A percentile compares a stretch with the other conserved stretches of the same genome.
Evolutionary conservation across 2,797 vertebrate genomes (phyloP).

Genomic region (Halcyon smyrnensis): DNA sequence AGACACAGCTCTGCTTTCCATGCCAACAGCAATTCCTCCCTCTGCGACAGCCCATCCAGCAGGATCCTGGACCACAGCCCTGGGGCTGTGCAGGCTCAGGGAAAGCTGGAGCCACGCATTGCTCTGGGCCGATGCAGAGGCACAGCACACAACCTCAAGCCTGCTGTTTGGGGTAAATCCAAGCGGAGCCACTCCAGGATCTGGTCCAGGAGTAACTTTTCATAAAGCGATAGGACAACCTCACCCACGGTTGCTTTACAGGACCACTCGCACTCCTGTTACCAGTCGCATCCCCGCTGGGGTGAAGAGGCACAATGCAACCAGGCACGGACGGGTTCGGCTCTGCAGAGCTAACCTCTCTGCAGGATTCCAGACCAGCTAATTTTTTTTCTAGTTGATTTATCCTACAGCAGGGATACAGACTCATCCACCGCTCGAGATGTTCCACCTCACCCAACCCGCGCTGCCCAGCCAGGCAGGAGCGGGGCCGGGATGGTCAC

Average conservation of each 20-base stretch:
- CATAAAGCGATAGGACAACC: not conserved
- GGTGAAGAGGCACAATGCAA: rapidly evolving
- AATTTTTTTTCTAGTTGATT: not conserved
- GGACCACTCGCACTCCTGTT: not conserved
- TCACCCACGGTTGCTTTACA: not conserved
- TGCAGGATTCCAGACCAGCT: not conserved
- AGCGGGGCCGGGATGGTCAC: rapidly evolving
- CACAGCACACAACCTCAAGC: rapidly evolving
- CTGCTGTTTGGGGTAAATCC: not conserved
- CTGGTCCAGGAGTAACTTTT: not conserved
- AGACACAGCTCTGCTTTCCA: not conserved
- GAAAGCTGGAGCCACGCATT: rapidly evolving
- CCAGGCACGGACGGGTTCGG: rapidly evolving
- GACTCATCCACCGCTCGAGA: not conserved
- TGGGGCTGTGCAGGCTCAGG: not conserved
- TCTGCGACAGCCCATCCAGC: rapidly evolving
- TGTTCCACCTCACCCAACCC: not conserved
- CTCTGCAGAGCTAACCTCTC: not conserved
- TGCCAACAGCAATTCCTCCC: not conserved
- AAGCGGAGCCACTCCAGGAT: not conserved
- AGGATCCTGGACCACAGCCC: not conserved
- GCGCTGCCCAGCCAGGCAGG: rapidly evolving
- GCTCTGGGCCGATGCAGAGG: not conserved
- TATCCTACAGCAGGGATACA: not conserved
- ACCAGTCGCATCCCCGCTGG: rapidly evolving